Evolutionary conservation across 92 coral and sea anemone species (phyloP).

Genomic region (Parazoanthus atlanticus): DNA sequence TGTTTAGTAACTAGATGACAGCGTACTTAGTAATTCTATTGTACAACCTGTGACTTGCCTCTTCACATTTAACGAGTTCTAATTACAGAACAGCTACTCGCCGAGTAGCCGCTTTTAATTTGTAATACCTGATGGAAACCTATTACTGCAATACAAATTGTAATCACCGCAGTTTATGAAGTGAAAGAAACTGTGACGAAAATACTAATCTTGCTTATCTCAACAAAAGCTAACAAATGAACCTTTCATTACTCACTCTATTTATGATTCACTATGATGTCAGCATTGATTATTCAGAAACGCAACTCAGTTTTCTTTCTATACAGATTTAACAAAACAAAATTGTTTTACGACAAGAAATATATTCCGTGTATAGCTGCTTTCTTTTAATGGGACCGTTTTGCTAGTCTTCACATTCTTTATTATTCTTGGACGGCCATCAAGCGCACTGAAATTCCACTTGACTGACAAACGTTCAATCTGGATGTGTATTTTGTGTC

Average conservation of each 20-base stretch:
- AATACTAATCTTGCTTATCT: background rate
- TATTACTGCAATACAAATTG: background rate
- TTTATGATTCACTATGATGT: background rate
- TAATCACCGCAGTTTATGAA: background rate
- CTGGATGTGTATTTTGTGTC: background rate
- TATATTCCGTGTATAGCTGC: background rate
- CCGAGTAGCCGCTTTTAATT: background rate
- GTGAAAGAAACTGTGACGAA: background rate
- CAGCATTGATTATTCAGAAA: background rate
- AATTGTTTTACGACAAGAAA: background rate
- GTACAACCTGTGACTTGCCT: slow-evolving; percentile 13
- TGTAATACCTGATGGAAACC: background rate
- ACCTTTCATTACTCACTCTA: background rate
- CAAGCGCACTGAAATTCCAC: background rate
- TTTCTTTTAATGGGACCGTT: no score
- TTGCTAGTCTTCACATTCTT: no score
- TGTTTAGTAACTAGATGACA: slow-evolving; percentile 9
- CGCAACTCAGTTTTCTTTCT: background rate
- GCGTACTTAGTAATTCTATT: background rate
- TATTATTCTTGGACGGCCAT: background rate
- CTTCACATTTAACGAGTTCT: background rate
- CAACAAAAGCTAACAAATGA: background rate
- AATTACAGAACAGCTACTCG: background rate
- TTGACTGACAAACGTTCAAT: background rate
- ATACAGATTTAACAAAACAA: no score